Evolutionary conservation across 2,888 invertebrate genomes (phyloP), one percentile per base, ranked within the genome.

Genomic region (Ellobium chinense): DNA sequence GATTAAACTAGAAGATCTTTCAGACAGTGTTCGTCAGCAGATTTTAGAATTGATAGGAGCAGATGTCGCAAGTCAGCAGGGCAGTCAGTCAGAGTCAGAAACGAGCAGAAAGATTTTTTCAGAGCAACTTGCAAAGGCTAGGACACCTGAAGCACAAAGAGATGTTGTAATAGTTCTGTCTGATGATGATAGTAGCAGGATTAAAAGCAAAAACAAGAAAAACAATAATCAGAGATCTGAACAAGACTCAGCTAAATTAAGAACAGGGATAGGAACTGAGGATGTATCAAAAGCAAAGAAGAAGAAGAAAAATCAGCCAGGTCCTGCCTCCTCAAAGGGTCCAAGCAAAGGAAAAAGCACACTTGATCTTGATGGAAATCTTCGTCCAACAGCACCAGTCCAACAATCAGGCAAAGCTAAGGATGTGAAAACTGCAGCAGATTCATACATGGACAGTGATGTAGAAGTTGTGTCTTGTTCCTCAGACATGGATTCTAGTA

Each of bases 1-100:
- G 14, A 72, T 79, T 36, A 80, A 80, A 31, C n/a, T 74, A 24
- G 74, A 80, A n/a, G 68, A 80, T 46, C 60, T 80, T 24, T 39
- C 68, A 14, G 60, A 66, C 21, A 27, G 54, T 60, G 60, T 80
- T 31, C 70, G 68, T 29, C 36, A 73, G 31, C 66, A 80, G 34
- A 74, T 80, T 24, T 31, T 80, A 29, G 58, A 39, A n/a, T 34
- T 80, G 31, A 74, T 80, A 34, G 66, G 68, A 27, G 60, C n/a
- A 39, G 72, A 72, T 46, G n/a, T 39, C 21, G 31, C 39, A 27
- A 21, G 60, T n/a, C 27, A n/a, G 12, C 3, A 27, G 56, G 58
- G 29, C 34, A 62, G 29, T 60, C 36, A 27, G 34, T 34, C 58
- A 56, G 73, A 62, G 21, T 1, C 18, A 14, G 56, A 70, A 70